Base-by-base conservation (phyloP, 2,888 invertebrate species). In the Elysia crispata region DNA sequence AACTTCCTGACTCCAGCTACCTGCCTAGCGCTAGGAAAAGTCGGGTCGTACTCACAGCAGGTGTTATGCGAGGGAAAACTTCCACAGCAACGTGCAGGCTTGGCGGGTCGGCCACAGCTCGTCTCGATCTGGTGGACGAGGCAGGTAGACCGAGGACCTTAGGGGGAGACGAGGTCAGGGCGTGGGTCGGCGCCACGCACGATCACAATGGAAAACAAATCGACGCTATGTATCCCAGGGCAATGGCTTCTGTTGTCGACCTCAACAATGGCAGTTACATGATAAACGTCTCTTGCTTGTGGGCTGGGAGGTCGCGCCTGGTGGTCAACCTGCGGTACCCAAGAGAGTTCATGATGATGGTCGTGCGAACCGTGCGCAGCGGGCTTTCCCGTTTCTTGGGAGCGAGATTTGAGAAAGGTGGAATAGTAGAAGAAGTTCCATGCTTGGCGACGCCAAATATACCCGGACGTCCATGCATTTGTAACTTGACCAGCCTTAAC, bases 381-480 rank as follows among this genome's bases (percentile, higher is more conserved):
- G 72, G 50, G 11, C 28, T 64, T 25, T 50, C 49, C n/a, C 33
- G 70, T 33, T 77, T 28, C 62, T 54, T 33, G 18, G 41, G 28
- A 0, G 49, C 15, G 8, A 31, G 49, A 28, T 77, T 77, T 41
- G 33, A 20, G 13, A 57, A 28, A 6, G 15, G 6, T 0, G 54
- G 25, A 3, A 28, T 49, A 49, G 33, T 33, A 64, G 77, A 77
- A 70, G 77, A 33, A 0, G 72, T 72, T 8, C 13, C 49, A 11
- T 78, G 78, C 62, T 50, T 6, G n/a, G 15, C 72, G 8, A 64
- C 72, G n/a, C 78, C 78, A 15, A 78, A 78, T 67, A 57, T 78
- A 5, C 78, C 78, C 1, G 78, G 78, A 20, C 57, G 78, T 6
- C 64, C 78, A 1, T 78, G 78, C 49, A 5, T 78, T 5, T 78